Conservation (phyloP, 2,888 invertebrate genomes). For the Ophioninae sp. region DNA sequence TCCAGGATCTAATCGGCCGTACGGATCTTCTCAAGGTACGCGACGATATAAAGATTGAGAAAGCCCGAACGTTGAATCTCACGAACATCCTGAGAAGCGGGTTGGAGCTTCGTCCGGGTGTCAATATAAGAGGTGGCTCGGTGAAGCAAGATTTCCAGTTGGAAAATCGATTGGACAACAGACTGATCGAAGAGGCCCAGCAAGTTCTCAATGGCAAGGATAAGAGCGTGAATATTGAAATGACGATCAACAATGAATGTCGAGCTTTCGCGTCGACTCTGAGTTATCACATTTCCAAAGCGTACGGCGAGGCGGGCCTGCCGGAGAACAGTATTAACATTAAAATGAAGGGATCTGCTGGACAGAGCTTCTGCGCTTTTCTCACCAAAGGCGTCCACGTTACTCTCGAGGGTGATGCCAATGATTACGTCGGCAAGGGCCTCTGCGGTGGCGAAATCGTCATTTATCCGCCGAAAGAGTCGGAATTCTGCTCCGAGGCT, state of each 20-base stretch:
- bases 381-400: constrained; percentile 94
- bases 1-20: constrained; percentile 95
- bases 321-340: constrained; percentile 92
- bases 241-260: constrained; percentile 94
- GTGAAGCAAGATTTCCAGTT: constrained; percentile 92
- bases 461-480: constrained; percentile 94
- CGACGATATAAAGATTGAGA: constrained; percentile 86
- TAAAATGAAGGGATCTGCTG: constrained; percentile 94
- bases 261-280: constrained; percentile 96
- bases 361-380: constrained; percentile 99
- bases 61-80: constrained; percentile 93
- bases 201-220: constrained; percentile 89
- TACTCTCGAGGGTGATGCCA: constrained; percentile 97
- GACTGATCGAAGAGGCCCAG: constrained; percentile 87
- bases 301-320: constrained; percentile 93
- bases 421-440: constrained; percentile 99
- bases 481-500: constrained; percentile 93
- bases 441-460: constrained; percentile 97
- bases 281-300: constrained; percentile 97
- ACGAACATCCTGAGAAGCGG: constrained; percentile 94
- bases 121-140: constrained; percentile 95
- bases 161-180: constrained; percentile 91
- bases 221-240: constrained; percentile 86
- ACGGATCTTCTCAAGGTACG: constrained; percentile 93
- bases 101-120: constrained; percentile 92